These are phyloP conservation scores for Leucopsar rothschildi DNA, from an alignment of 2,113 vertebrate genomes.

Conservation along the genomic window DNA sequence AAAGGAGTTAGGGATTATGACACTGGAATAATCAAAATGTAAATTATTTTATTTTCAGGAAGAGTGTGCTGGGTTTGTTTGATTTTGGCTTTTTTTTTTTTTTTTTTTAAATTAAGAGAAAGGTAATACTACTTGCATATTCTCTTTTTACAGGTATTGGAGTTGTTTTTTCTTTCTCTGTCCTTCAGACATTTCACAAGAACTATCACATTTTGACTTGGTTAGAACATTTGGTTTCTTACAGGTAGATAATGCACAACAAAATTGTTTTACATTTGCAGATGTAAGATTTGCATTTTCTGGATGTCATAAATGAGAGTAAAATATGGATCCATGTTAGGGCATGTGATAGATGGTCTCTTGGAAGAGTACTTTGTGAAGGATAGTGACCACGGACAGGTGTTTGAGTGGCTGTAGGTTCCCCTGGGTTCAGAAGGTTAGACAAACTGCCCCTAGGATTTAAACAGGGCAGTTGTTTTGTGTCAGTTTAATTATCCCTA, in stretches of 20 bases:
- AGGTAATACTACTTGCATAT: background rate
- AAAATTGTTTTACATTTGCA: background rate
- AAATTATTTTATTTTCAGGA: background rate
- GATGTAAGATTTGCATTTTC: background rate
- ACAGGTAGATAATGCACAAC: background rate
- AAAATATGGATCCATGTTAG: background rate
- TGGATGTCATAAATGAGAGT: background rate
- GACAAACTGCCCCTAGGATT: slow-evolving; percentile 77
- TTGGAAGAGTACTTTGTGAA: slow-evolving; percentile 26
- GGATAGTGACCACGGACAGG: slow-evolving; percentile 70
- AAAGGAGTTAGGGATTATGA: background rate
- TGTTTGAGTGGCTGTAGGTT: slow-evolving; percentile 63
- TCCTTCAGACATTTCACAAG: background rate
- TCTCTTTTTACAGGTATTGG: background rate
- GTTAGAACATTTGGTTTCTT: background rate
- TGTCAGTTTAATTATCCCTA: slow-evolving; percentile 77
- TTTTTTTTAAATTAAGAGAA: background rate
- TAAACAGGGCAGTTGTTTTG: slow-evolving; percentile 66
- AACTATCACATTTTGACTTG: background rate
- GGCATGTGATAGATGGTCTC: background rate
- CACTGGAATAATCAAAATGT: background rate
- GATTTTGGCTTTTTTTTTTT: background rate
- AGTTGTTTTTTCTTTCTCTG: rapidly evolving
- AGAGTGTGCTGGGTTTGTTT: background rate
- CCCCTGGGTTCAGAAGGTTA: slow-evolving; percentile 83